Evolutionary conservation across 2,797 vertebrate genomes (phyloP).

Genomic region (Thunnus albacares): DNA sequence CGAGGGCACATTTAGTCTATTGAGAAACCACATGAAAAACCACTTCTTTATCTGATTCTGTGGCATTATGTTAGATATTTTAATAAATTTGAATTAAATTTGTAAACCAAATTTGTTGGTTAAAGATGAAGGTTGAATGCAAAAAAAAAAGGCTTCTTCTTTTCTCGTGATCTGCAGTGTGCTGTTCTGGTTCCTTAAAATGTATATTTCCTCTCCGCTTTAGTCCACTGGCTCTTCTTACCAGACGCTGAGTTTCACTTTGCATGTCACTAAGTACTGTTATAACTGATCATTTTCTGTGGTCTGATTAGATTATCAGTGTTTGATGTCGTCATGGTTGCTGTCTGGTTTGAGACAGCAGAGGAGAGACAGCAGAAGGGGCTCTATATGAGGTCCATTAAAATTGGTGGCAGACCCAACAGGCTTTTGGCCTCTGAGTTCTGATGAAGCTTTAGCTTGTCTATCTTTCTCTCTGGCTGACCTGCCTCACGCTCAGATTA

Average conservation of each 20-base stretch:
- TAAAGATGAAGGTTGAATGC: too few species aligned
- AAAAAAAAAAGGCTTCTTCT: too few species aligned
- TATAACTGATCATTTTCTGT: slow-evolving; percentile 2
- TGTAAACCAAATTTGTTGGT: not conserved
- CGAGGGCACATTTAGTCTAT: not conserved
- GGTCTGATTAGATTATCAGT: slow-evolving; percentile 15
- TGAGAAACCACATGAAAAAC: not conserved
- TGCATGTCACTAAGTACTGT: not conserved
- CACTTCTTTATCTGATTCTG: not conserved
- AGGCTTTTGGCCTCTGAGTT: slow-evolving; percentile 30
- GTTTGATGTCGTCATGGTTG: slow-evolving; percentile 22
- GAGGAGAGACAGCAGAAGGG: slow-evolving; percentile 16
- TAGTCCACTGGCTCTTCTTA: not conserved
- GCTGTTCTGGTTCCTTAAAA: not conserved
- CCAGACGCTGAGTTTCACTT: slow-evolving; percentile 11
- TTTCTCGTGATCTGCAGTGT: too few species aligned
- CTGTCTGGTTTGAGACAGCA: slow-evolving; percentile 12
- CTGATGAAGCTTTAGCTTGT: slow-evolving; percentile 52
- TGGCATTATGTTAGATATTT: not conserved
- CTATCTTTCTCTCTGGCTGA: slow-evolving; percentile 55
- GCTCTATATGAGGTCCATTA: slow-evolving; percentile 34
- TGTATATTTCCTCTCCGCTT: not conserved
- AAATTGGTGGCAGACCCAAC: slow-evolving; percentile 21
- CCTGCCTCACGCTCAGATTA: slow-evolving; percentile 70
- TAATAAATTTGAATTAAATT: not conserved